These are phyloP conservation scores for Drosophila nannoptera DNA, from an alignment of 1,140 invertebrate species.

Conservation along the genomic window DNA sequence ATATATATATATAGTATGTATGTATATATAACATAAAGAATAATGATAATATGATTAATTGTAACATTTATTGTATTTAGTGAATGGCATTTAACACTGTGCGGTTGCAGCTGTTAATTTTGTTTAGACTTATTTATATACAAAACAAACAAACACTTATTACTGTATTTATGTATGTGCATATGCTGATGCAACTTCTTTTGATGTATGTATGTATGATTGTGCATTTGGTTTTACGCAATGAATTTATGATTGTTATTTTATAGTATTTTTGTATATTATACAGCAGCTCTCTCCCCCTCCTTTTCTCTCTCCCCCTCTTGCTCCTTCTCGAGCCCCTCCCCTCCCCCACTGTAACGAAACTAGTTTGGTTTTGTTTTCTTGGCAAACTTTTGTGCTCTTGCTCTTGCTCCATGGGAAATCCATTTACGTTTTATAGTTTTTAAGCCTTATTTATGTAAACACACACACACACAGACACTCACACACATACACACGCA, in stretches of 20 bases:
- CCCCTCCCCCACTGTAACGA: neutral
- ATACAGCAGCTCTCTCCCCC: constrained; percentile 32
- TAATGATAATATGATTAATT: constrained; percentile 46
- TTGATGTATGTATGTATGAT: constrained; percentile 32
- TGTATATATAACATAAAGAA: constrained; percentile 26
- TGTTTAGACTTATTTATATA: constrained; percentile 68
- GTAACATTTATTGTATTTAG: constrained; percentile 66
- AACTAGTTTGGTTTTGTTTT: neutral
- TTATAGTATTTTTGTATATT: constrained; percentile 48
- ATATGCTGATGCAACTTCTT: constrained; percentile 43
- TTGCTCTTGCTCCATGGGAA: constrained; percentile 58
- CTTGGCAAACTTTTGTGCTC: constrained; percentile 1
- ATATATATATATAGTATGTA: constrained; percentile 36
- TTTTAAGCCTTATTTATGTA: constrained; percentile 72
- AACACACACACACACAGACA: neutral
- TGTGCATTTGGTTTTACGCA: constrained; percentile 47
- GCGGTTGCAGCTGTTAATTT: constrained; percentile 64
- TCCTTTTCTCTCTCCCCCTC: constrained; percentile 30
- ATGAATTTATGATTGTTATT: constrained; percentile 48
- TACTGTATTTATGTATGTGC: constrained; percentile 43
- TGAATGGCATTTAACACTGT: constrained; percentile 72
- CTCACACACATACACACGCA: constrained; percentile 19
- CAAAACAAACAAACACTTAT: constrained; percentile 7
- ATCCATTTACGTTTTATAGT: constrained; percentile 75
- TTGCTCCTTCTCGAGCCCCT: constrained; percentile 25